Percentiles rank a stretch among this genome's conserved stretches.
These are phyloP conservation scores for Channa striata DNA, from an alignment of 2,797 vertebrate genomes.

Conservation along the genomic window DNA sequence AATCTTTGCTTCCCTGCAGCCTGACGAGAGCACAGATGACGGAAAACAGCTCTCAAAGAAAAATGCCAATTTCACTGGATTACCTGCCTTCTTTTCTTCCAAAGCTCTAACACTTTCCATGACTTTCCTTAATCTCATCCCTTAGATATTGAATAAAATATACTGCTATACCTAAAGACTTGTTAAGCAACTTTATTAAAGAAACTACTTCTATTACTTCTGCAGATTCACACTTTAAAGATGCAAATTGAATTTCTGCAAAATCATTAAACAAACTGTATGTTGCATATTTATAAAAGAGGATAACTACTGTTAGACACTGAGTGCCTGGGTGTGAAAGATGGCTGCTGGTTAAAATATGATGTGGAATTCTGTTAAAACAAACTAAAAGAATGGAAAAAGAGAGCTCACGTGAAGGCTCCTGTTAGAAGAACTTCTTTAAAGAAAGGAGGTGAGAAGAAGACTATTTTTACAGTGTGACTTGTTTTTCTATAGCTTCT, in stretches of 20 bases:
- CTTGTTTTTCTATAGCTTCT: no score
- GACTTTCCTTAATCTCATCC: neutral
- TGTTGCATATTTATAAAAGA: conserved; percentile 4
- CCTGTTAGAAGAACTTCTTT: conserved; percentile 8
- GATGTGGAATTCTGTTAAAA: neutral
- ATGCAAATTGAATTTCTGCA: neutral
- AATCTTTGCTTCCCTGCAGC: conserved; percentile 43
- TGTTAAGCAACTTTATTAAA: conserved; percentile 14
- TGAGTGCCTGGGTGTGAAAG: neutral
- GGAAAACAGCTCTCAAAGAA: conserved; percentile 12
- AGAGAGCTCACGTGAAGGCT: conserved; percentile 7
- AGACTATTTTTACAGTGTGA: conserved; percentile 15
- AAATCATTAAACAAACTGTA: neutral
- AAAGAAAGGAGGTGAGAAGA: neutral
- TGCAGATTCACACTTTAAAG: neutral
- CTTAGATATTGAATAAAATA: conserved; percentile 12
- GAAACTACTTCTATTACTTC: conserved; percentile 1
- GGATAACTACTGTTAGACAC: conserved; percentile 15
- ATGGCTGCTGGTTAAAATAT: neutral
- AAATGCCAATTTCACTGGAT: neutral
- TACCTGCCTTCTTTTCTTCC: neutral
- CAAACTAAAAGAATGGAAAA: neutral
- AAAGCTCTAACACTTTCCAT: conserved; percentile 6
- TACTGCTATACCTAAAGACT: neutral
- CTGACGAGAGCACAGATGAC: conserved; percentile 18